Evolutionary conservation across 1,140 invertebrate genomes (phyloP), one percentile per base, ranked within the genome.

Genomic region (Drosophila dunni): DNA sequence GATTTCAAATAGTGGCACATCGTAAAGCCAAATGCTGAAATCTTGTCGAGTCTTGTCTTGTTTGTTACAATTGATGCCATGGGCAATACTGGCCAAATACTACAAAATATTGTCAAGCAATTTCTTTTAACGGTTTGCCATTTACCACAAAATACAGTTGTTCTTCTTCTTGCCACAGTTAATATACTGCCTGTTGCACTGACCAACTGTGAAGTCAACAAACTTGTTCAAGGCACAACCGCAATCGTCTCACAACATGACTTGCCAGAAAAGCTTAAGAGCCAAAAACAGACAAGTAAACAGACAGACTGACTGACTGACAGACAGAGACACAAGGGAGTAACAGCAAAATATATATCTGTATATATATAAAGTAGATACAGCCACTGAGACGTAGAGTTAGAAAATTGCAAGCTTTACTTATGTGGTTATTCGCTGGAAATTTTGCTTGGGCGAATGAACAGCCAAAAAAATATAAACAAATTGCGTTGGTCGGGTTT

Each of bases 191-290:
- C 46, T 68, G 80, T 60, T 74, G 67, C 85, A 79, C 74, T 79
- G 65, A 48, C 73, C 66, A 75, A 42, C 36, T 34, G 34, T 15
- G 76, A 69, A 88, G 82, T 86, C 82, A 86, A 86, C 80, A 86
- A 86, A 86, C 82, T 86, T 82, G 71, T 79, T 75, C 82, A 86
- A 86, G 83, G 79, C 78, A 62, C 62, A 60, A 65, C 36, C 42
- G 62, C 60, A 62, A 50, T 62, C n/a, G 42, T 66, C 36, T 38
- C 66, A 62, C 17, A 34, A 38, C 54, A 81, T 85, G 82, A 86
- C 78, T 85, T 70, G 70, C 69, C 75, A 54, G 84, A 85, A 75
- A 64, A 75, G 29, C 45, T 48, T 5, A 61, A 60, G 24, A 65
- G 46, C n/a, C 57, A 62, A 42, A 24, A n/a, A 29, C 36, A 75